Evolutionary conservation across 2,113 vertebrate genomes (phyloP).

Genomic region (Macrotus californicus): DNA sequence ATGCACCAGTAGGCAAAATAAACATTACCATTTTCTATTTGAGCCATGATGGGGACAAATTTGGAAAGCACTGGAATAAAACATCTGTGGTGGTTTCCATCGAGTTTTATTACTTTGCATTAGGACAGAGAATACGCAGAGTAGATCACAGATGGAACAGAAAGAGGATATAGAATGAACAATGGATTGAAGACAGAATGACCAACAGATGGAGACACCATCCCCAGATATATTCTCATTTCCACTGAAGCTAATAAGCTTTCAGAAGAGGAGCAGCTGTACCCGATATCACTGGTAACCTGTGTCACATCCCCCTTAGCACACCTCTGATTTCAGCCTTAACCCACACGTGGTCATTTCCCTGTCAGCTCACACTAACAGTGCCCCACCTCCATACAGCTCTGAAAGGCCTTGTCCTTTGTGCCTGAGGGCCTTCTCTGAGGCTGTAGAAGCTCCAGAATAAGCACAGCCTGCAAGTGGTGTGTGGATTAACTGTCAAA

Average conservation of each 20-base stretch:
- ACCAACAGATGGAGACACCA: background rate
- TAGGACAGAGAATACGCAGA: background rate
- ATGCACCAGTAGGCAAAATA: background rate
- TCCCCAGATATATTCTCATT: background rate
- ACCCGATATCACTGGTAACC: background rate
- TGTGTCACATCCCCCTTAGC: background rate
- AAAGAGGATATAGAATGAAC: background rate
- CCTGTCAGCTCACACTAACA: background rate
- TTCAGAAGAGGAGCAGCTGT: background rate
- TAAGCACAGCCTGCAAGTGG: background rate
- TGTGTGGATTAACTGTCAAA: background rate
- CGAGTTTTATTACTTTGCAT: background rate
- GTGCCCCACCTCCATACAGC: background rate
- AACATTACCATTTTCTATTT: background rate
- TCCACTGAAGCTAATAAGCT: background rate
- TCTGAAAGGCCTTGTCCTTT: background rate
- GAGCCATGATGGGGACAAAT: background rate
- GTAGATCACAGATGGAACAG: background rate
- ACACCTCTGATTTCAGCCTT: background rate
- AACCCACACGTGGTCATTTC: background rate
- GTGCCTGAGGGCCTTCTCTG: background rate
- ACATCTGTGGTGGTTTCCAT: background rate
- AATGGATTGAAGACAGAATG: background rate
- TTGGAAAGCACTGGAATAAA: background rate
- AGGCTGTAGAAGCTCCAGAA: background rate